Evolutionary conservation across 1,140 invertebrate genomes (phyloP), one percentile per base, ranked within the genome.

Genomic region (Calephelis nemesis): DNA sequence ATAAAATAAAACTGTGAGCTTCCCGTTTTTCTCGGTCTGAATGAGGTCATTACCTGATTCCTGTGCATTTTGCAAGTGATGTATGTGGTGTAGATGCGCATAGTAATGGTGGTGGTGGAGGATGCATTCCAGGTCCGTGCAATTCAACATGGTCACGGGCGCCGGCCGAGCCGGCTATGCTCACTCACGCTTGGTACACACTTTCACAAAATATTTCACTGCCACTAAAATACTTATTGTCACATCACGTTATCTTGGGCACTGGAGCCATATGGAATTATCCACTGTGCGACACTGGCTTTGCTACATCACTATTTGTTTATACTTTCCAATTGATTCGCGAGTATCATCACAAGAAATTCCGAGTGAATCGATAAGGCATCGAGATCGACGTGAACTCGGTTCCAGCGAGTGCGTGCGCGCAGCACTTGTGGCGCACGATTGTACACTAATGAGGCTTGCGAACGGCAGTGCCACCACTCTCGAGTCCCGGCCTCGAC

Each of bases 81-180:
- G 94, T 62, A 95, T 92, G 83, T 95, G 94, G 84, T 95, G 94
- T 62, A 95, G 89, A 89, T 95, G 94, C 48, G 94, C 94, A 83
- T 95, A 95, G 81, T 95, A 95, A 78, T 95, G 95, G 81, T 95
- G 94, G 85, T 95, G 94, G 91, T 95, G 95, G 82, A 95, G 89
- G 82, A 95, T 95, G 92, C 95, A 96, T 92, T 95, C 95, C 85
- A 95, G 92, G 92, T 95, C 95, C 48, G 95, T 95, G 87, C 95
- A 96, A 88, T 96, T 96, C 85, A 96, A 92, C 95, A 96, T 96
- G 79, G 75, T 91, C 80, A 84, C 84, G 77, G 81, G 71, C 77
- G 72, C 79, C 78, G 79, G 80, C 79, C 72, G 75, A 72, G 78
- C 77, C 81, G 79, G 79, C 79, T 77, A 79, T 81, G 79, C 78